Percentiles rank a stretch among this genome's conserved stretches.
phyloP scores from a whole-genome alignment of 1,140 invertebrate genomes.

The Ostrea denselamellosa region DNA sequence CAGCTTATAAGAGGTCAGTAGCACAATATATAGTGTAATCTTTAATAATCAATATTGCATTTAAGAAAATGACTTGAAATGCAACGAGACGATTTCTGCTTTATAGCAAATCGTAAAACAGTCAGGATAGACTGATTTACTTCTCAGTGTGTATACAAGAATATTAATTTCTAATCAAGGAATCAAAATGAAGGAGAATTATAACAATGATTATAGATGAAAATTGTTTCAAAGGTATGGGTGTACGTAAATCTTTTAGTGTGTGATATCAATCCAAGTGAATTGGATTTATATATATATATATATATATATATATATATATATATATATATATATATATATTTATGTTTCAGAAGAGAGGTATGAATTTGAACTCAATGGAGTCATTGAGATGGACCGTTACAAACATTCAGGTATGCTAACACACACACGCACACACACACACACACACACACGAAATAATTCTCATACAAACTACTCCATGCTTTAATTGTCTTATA shows the following conservation, averaged over 20 bases:
- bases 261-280: too few relatives aligned
- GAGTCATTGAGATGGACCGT: background rate
- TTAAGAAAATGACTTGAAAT: background rate
- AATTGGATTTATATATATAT: too few relatives aligned
- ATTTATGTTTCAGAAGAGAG: background rate
- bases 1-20: background rate
- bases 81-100: background rate
- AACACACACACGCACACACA: too few relatives aligned
- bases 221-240: too few relatives aligned
- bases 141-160: background rate
- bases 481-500: too few relatives aligned
- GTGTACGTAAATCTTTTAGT: too few relatives aligned
- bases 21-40: background rate
- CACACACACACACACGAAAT: too few relatives aligned
- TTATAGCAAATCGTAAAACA: background rate
- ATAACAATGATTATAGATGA: too few relatives aligned
- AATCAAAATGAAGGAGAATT: too few relatives aligned
- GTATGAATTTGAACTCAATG: background rate
- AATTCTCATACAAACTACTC: too few relatives aligned
- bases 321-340: background rate
- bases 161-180: too few relatives aligned
- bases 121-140: background rate
- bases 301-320: background rate
- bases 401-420: background rate
- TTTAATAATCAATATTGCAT: background rate